phyloP scores from a whole-genome alignment of 2,797 vertebrate species.

The Agapornis canus region DNA sequence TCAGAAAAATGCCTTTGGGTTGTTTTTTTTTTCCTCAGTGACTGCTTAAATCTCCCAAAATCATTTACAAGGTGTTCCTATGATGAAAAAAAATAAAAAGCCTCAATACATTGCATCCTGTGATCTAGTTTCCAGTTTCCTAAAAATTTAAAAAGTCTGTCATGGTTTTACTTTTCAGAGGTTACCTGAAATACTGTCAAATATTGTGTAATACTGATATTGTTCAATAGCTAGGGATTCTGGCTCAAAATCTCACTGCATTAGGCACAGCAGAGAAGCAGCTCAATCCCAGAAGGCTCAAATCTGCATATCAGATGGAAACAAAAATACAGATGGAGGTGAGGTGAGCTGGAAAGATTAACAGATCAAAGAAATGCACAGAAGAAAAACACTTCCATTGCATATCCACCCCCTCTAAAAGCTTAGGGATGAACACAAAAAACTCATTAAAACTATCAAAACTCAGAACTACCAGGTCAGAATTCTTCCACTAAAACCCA shows the following conservation, averaged over 20 bases:
- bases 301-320: conserved; percentile 21
- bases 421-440: neutral
- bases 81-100: neutral
- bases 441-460: neutral
- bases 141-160: neutral
- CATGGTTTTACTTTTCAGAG: neutral
- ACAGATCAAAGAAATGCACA: neutral
- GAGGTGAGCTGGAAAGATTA: neutral
- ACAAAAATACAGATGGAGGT: conserved; percentile 6
- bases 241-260: neutral
- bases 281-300: neutral
- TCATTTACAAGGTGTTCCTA: neutral
- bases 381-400: neutral
- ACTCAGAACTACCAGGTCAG: neutral
- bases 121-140: neutral
- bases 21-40: accelerated
- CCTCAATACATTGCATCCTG: neutral
- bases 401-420: neutral
- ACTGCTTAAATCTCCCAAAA: neutral
- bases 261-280: neutral
- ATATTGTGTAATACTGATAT: too few species aligned
- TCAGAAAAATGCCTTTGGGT: neutral
- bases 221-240: neutral
- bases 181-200: neutral
- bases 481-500: neutral